Evolutionary conservation across 2,113 vertebrate species (phyloP), one percentile per base, ranked within the genome.

Genomic region (Notothenia rossii): DNA sequence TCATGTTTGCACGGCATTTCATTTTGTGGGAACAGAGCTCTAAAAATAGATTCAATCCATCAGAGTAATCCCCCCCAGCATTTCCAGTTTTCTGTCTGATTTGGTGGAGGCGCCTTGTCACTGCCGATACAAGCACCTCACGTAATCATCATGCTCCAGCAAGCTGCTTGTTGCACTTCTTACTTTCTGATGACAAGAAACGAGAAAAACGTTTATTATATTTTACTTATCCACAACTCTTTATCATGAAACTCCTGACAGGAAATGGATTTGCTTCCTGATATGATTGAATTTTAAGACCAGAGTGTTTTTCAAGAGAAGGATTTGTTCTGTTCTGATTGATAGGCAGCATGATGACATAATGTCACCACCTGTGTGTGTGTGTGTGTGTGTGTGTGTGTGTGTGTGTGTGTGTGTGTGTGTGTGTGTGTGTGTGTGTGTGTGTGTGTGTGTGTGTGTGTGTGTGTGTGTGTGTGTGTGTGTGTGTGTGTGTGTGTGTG

Each of bases 11-110:
- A 51, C 48, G n/a, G 68, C 84, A 81, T 87, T 87, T 87, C 63
- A 73, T 86, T 91, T 85, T 80, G 69, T 78, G 77, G 75, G 55
- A 91, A 78, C 81, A 65, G 65, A 49, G 45, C 10, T 81, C 86
- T 87, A 93, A 87, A 91, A 93, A 90, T 92, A 88, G 87, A 89
- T 36, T 56, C 81, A 89, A 89, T 90, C 80, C 85, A 89, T 90
- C 85, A 88, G 83, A 65, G 79, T 88, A 91, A 87, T 91, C 84
- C 83, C 45, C 61, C 36, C 20, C 48, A 83, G 72, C 81, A 33
- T 75, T 87, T 82, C 29, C 61, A 82, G 56, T 84, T 76, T 77
- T 86, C 73, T 10, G 72, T 68, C 80, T 43, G 70, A 69, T 89
- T 82, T 83, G n/a, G 1, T 49, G 2, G 59, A 64, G 51, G 78